A percentile compares a stretch with the other conserved stretches of the same genome.
phyloP scores from a whole-genome alignment of 2,888 invertebrate genomes.

The Perizoma affinitatum region DNA sequence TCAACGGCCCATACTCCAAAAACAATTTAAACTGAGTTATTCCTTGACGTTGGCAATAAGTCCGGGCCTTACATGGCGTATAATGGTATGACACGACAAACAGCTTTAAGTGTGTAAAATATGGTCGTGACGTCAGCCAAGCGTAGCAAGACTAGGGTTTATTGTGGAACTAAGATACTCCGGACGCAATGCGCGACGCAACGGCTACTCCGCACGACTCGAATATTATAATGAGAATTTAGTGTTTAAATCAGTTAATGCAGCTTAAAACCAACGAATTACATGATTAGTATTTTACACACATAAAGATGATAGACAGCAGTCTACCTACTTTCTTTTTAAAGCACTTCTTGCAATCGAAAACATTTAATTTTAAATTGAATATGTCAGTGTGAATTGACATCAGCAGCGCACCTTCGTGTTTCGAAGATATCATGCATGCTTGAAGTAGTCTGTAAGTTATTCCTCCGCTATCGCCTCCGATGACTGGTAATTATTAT shows the following conservation, averaged over 20 bases:
- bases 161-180: slow-evolving; percentile 62
- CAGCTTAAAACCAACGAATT: not conserved
- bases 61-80: slow-evolving; percentile 79
- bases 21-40: slow-evolving; percentile 81
- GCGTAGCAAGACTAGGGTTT: slow-evolving; percentile 69
- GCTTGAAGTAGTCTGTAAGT: no score
- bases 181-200: slow-evolving; percentile 56
- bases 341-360: no score
- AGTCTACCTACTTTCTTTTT: no score
- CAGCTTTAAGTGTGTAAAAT: slow-evolving; percentile 84
- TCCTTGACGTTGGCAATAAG: slow-evolving; percentile 74
- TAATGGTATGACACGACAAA: slow-evolving; percentile 84
- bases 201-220: slow-evolving; percentile 41
- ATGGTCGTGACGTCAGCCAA: slow-evolving; percentile 78
- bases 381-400: no score
- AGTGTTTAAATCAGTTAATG: slow-evolving; percentile 19
- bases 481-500: no score
- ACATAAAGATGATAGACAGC: no score
- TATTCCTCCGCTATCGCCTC: no score
- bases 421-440: no score
- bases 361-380: no score
- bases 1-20: slow-evolving; percentile 67
- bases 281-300: not conserved
- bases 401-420: no score
- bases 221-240: slow-evolving; percentile 28